phyloP scores from a whole-genome alignment of 2,113 vertebrate species.

The Ceyx cyanopectus region DNA sequence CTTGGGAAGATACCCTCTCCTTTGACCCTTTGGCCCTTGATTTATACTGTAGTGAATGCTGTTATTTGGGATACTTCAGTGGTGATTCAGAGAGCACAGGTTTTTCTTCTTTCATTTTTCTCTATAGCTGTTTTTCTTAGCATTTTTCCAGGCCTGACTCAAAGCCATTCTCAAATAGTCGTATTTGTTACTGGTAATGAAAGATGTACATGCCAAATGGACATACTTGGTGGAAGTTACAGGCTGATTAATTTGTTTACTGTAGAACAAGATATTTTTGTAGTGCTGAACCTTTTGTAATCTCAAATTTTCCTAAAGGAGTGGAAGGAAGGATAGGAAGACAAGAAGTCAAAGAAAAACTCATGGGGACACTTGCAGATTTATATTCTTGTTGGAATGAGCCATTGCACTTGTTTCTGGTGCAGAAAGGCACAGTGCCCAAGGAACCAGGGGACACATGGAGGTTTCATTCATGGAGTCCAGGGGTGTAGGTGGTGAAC shows the following conservation, averaged over 20 bases:
- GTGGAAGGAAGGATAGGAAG: neutral
- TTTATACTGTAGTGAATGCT: neutral
- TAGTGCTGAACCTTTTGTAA: neutral
- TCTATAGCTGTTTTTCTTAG: neutral
- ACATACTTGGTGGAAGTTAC: neutral
- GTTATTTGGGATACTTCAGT: neutral
- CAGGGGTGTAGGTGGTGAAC: neutral
- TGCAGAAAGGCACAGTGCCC: neutral
- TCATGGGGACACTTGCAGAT: neutral
- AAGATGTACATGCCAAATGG: neutral
- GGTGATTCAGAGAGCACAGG: neutral
- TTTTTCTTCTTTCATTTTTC: neutral
- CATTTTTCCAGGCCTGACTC: neutral
- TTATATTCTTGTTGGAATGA: neutral
- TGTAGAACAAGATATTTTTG: neutral
- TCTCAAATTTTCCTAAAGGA: neutral
- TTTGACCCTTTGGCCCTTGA: neutral
- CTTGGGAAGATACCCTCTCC: neutral
- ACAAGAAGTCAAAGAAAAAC: neutral
- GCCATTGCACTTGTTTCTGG: neutral
- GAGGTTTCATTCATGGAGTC: neutral
- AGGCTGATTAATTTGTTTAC: neutral
- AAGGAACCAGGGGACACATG: fast-evolving
- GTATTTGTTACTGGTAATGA: neutral
- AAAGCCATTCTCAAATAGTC: neutral